Evolutionary conservation across 2,888 invertebrate species (phyloP), one percentile per base, ranked within the genome.

Genomic region (Phaonia tiefii): DNA sequence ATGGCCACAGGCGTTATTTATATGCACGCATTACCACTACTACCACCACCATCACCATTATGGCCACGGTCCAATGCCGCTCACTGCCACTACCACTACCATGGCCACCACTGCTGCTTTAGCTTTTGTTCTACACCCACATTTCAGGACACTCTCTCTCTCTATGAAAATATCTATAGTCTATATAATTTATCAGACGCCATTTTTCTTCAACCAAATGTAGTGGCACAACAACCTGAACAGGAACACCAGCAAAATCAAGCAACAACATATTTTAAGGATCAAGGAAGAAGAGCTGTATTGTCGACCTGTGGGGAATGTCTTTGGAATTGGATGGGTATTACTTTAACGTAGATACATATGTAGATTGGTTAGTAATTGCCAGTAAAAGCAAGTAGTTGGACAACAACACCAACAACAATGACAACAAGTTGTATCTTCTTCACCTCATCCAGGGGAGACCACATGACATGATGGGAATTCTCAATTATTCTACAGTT

Each of bases 1-100:
- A 89, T 89, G 88, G 89, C 88, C 89, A 89, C 89, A 89, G 89
- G 88, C 89, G 88, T 89, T 89, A 89, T 89, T 89, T 89, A 88
- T 88, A 89, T 87, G 88, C 87, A 87, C 69, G 79, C 79, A 54
- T 66, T 70, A 49, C 66, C 58, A 79, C 74, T 58, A 44, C 56
- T 60, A 46, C 76, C 37, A 25, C 51, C 56, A 17, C 46, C 39
- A 11, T 58, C 49, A 39, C 74, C 42, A 56, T 13, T 42, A 44
- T 7, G 46, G 46, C 37, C 8, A 17, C 15, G 11, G 4, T 11
- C 22, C 13, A 17, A 13, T 22, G n/a, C 15, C 39, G 15, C 31
- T 3, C 44, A 2, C 44, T 11, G 17, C 17, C 58, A 44, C 42
- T 60, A 60, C 20, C 22, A 37, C 44, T 25, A 25, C 54, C 25